Evolutionary conservation across 2,113 vertebrate species (phyloP).

Genomic region (Gymnarchus niloticus): DNA sequence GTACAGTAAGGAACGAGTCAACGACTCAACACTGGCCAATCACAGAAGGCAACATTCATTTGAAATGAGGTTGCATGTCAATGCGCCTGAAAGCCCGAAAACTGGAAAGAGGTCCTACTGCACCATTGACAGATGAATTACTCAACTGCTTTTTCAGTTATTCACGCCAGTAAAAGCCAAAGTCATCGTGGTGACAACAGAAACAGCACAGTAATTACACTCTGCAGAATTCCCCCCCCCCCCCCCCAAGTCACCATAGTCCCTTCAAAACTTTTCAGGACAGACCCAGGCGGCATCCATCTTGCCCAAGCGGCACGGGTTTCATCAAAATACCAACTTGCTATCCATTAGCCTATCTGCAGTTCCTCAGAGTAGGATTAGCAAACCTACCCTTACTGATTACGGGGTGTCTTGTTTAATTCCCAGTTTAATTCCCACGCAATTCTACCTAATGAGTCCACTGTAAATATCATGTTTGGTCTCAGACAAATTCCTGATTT

Average conservation of each 20-base stretch:
- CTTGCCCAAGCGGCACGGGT: background rate
- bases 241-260: background rate
- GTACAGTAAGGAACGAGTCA: background rate
- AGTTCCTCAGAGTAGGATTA: background rate
- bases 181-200: background rate
- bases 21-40: background rate
- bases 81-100: too few relatives aligned
- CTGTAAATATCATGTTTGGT: background rate
- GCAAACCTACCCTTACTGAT: background rate
- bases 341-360: background rate
- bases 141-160: background rate
- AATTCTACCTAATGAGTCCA: background rate
- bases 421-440: constrained; percentile 7
- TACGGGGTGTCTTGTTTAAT: constrained; percentile 5
- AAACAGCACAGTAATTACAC: background rate
- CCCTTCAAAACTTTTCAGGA: background rate
- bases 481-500: constrained; percentile 5
- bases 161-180: background rate
- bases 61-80: background rate
- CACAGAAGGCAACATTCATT: background rate
- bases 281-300: background rate
- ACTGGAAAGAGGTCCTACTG: too few relatives aligned
- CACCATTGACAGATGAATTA: background rate
- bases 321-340: background rate
- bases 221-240: background rate